Conservation (phyloP, 2,113 vertebrate genomes). For the Barnardius zonarius region DNA sequence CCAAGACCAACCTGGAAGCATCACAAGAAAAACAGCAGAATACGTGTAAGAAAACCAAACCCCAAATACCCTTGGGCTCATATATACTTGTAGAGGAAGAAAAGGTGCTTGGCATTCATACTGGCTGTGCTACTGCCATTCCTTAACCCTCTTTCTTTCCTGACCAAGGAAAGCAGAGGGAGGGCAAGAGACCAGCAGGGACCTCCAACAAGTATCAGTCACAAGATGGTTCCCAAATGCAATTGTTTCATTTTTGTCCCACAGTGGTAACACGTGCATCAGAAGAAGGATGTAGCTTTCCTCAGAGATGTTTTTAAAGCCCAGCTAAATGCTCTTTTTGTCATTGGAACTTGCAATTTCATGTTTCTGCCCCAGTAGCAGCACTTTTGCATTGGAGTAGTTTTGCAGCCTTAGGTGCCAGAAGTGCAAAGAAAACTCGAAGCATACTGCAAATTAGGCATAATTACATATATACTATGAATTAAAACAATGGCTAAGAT, state of each 20-base stretch:
- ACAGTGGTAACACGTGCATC: fast-evolving
- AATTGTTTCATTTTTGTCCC: background rate
- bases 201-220: background rate
- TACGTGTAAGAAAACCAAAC: background rate
- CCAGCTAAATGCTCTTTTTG: fast-evolving
- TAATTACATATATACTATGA: background rate
- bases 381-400: fast-evolving
- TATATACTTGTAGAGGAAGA: background rate
- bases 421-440: background rate
- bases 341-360: background rate
- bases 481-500: background rate
- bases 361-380: background rate
- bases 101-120: background rate
- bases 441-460: background rate
- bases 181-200: background rate
- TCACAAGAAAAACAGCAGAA: background rate
- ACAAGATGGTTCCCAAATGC: background rate
- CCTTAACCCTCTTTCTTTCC: background rate
- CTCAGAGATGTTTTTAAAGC: background rate
- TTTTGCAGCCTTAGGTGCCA: background rate
- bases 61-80: background rate
- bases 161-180: background rate
- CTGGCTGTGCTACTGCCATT: background rate
- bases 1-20: background rate
- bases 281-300: background rate